Evolutionary conservation across 2,888 invertebrate species (phyloP), one percentile per base, ranked within the genome.

Genomic region (Eupithecia abbreviata): DNA sequence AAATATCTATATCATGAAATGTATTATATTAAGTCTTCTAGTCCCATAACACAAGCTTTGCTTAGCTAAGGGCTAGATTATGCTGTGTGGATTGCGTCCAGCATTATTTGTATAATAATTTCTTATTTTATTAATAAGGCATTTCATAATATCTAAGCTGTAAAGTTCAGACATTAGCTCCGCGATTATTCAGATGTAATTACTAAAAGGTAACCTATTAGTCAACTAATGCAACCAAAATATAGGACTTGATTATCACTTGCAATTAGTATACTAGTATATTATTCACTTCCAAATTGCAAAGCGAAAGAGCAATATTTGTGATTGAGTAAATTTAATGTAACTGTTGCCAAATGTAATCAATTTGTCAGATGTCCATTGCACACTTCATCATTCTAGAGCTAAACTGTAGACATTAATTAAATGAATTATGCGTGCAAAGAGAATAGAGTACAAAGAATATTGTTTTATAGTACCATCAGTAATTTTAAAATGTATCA

Each of bases 311-410:
- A 43, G 49, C 43, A 68, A 68, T 75, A 71, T 65, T 18, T 30
- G 65, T 49, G 70, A 70, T 65, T 65, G 74, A 71, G 66, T 58
- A 73, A 68, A 49, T 18, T 62, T 74, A 18, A 62, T 66, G 45
- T 68, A 43, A 65, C 18, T 6, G 71, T 72, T 72, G 65, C 74
- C 41, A 70, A 77, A 77, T 77, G 43, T 30, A 43, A 55, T 69
- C 74, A 72, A 77, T 77, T 74, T 72, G 74, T 77, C 70, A 69
- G 66, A 72, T 70, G 74, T 74, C 72, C 49, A 43, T 45, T 49
- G 66, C 66, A 51, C 13, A 71, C 66, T 75, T 58, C 71, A 75
- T 71, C 71, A 71, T 65, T 68, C 30, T 68, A 30, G 6, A 55
- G 73, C 68, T 41, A n/a, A 68, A 45, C 45, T 58, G 15, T 45